Evolutionary conservation across 1,140 invertebrate species (phyloP).

Genomic region (Asbolus verrucosus): DNA sequence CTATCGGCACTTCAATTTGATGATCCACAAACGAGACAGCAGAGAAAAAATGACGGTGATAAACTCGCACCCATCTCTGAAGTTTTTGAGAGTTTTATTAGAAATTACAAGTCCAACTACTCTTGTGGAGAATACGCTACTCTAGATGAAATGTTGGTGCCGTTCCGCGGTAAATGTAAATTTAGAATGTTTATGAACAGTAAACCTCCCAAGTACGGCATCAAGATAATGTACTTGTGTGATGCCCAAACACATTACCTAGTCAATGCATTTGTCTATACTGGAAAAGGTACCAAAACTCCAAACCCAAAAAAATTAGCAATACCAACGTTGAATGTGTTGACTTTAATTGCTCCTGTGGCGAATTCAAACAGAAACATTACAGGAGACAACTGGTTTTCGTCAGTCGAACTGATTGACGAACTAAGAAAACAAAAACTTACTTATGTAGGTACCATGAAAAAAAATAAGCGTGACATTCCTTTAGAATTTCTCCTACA

Average conservation of each 20-base stretch:
- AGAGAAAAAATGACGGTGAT: constrained; percentile 37
- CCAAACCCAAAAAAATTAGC: constrained; percentile 50
- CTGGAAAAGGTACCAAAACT: constrained; percentile 49
- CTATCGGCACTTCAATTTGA: constrained; percentile 54
- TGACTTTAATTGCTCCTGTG: neutral
- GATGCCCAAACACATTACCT: too few relatives aligned
- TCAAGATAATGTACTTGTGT: constrained; percentile 49
- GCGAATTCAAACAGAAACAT: neutral
- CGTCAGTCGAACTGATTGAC: constrained; percentile 45
- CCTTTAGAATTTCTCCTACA: neutral
- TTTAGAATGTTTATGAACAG: constrained; percentile 53
- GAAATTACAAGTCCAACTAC: constrained; percentile 61
- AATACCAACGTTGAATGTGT: constrained; percentile 45
- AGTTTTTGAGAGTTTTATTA: constrained; percentile 61
- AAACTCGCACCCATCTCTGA: constrained; percentile 57
- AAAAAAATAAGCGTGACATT: constrained; percentile 55
- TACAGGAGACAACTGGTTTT: too few relatives aligned
- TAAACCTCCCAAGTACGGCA: neutral
- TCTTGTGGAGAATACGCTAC: constrained; percentile 48
- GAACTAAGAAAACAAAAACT: constrained; percentile 58
- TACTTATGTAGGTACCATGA: constrained; percentile 65
- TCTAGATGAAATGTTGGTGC: constrained; percentile 63
- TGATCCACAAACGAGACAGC: neutral
- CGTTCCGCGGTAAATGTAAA: constrained; percentile 62
- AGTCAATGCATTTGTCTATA: constrained; percentile 47